Conservation (phyloP, 1,140 invertebrate species). For the Rhopalosiphum padi region DNA sequence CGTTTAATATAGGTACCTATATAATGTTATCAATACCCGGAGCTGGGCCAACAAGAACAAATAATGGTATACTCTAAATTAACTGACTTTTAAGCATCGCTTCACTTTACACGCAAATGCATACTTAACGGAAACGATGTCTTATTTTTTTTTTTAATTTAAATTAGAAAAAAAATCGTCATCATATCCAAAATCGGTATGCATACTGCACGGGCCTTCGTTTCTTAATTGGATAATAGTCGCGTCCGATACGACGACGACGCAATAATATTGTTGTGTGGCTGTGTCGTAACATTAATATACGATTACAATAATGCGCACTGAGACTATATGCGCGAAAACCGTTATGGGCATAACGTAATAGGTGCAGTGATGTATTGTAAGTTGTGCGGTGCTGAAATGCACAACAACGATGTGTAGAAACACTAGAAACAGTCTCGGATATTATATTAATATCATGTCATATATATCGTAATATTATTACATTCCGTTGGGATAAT, state of each 20-base stretch:
- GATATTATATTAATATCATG: not conserved
- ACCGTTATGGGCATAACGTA: not conserved
- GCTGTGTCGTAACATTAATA: not conserved
- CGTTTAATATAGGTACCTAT: too few species aligned
- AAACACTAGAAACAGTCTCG: not conserved
- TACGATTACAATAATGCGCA: not conserved
- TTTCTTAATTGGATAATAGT: not conserved
- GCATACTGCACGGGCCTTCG: not conserved
- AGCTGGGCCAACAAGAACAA: too few species aligned
- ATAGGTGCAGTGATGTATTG: not conserved
- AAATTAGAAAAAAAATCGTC: not conserved
- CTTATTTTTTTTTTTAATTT: too few species aligned
- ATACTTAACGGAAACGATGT: too few species aligned
- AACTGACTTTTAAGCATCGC: too few species aligned
- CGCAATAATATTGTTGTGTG: not conserved
- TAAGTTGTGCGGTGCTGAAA: not conserved
- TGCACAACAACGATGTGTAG: not conserved
- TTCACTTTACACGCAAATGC: not conserved
- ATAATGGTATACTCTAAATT: too few species aligned
- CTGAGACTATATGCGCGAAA: not conserved
- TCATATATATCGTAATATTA: not conserved
- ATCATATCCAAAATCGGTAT: not conserved
- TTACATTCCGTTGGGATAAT: not conserved
- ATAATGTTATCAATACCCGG: too few species aligned
- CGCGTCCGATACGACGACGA: not conserved